These are phyloP conservation scores for silkworm (Bombyx mori) DNA, from an alignment of 1,140 invertebrate genomes.

Conservation along the genomic window ASM3026992v2 NC_085123.1:11781501-11782000, in stretches of 20 bases:
- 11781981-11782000: constrained; percentile 61
- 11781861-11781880: constrained; percentile 54
- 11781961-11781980: constrained; percentile 62
- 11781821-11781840: constrained; percentile 39
- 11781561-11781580: not conserved
- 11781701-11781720: constrained; percentile 53
- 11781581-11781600: no score
- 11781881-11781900: constrained; percentile 65
- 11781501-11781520: constrained; percentile 21
- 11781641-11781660: constrained; percentile 5
- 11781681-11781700: constrained; percentile 37
- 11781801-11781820: constrained; percentile 30
- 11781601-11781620: no score
- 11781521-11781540: constrained; percentile 18
- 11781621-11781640: no score
- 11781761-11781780: constrained; percentile 64
- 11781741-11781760: constrained; percentile 58
- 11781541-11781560: constrained; percentile 7
- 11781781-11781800: constrained; percentile 38
- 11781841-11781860: constrained; percentile 62
- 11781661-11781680: constrained; percentile 22
- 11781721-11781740: constrained; percentile 40
- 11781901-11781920: constrained; percentile 8
- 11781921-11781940: constrained; percentile 13
- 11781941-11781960: constrained; percentile 64